phyloP scores from a whole-genome alignment of 2,113 vertebrate genomes.

The Capreolus pygargus region DNA sequence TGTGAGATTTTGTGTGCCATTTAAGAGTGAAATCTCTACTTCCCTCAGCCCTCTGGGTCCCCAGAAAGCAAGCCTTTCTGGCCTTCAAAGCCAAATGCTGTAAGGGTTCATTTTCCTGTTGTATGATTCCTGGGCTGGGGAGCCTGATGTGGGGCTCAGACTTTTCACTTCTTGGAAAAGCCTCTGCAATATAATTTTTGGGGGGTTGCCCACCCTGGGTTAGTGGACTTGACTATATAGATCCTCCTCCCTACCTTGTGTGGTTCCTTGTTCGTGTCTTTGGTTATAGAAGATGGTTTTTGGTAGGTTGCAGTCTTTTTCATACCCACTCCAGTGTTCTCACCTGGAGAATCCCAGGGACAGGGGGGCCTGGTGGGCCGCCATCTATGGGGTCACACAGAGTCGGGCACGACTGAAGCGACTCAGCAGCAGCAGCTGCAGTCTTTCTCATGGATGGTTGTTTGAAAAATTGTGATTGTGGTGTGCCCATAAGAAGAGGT shows the following conservation, averaged over 20 bases:
- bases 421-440: too few species aligned
- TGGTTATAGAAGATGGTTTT: neutral
- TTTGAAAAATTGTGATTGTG: neutral
- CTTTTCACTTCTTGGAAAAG: neutral
- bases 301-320: neutral
- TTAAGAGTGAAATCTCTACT: neutral
- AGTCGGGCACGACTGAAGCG: too few species aligned
- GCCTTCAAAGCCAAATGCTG: neutral
- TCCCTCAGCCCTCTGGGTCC: neutral
- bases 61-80: neutral
- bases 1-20: neutral
- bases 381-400: too few species aligned
- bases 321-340: too few species aligned
- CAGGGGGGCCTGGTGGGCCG: too few species aligned
- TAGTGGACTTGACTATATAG: neutral
- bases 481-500: neutral
- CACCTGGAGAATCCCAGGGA: too few species aligned
- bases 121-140: neutral
- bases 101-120: neutral
- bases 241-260: too few species aligned
- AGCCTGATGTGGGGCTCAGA: neutral
- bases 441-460: neutral
- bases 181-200: neutral
- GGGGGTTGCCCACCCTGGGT: fast-evolving
- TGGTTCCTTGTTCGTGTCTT: neutral